These are phyloP conservation scores for Embidobia sp. DNA, from an alignment of 2,888 invertebrate genomes.

Conservation along the genomic window DNA sequence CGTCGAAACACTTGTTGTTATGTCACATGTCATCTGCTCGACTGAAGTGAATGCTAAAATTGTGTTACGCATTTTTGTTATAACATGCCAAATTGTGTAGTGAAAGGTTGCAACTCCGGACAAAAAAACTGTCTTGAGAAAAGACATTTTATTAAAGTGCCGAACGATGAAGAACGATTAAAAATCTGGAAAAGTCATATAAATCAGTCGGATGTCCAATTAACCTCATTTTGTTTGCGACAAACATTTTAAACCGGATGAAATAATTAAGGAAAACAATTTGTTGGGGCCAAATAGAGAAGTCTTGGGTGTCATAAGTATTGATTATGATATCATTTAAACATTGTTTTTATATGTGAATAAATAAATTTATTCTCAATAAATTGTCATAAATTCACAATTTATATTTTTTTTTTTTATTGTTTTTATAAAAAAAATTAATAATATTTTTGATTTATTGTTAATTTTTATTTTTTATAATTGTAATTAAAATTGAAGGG, in stretches of 20 bases:
- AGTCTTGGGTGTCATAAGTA: constrained; percentile 24
- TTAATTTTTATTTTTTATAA: no score
- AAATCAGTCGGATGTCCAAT: not conserved
- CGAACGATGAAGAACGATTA: not conserved
- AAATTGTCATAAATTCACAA: no score
- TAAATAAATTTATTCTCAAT: no score
- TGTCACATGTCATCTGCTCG: no score
- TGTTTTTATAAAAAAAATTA: no score
- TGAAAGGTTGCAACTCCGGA: constrained; percentile 6
- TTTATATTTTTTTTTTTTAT: no score
- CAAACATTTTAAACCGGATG: constrained; percentile 9
- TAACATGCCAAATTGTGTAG: not conserved
- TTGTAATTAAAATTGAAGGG: no score
- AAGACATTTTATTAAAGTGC: constrained; percentile 2
- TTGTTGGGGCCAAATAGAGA: constrained; percentile 10
- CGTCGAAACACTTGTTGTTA: not conserved
- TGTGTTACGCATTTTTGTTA: not conserved
- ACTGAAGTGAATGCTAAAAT: no score
- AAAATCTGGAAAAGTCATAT: not conserved
- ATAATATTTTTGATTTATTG: no score
- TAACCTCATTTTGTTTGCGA: constrained; percentile 21
- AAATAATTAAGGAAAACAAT: constrained; percentile 12
- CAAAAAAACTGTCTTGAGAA: not conserved
- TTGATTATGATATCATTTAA: no score
- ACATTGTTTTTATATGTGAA: no score